Conservation (phyloP, 1,140 invertebrate genomes). For the Delia radicum region DNA sequence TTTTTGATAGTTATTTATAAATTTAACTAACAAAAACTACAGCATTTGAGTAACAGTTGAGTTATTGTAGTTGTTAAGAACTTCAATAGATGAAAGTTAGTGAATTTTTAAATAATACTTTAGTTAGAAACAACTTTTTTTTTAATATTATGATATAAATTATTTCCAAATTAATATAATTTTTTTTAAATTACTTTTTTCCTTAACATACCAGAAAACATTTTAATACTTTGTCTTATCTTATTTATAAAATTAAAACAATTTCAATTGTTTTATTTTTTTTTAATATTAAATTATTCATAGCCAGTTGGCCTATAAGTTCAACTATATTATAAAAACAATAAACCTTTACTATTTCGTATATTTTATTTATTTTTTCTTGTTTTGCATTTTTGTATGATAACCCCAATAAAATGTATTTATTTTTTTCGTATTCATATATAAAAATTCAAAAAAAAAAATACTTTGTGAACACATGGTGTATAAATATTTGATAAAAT, state of each 20-base stretch:
- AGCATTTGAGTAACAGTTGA: too few species aligned
- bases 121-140: too few species aligned
- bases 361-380: not conserved
- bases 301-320: not conserved
- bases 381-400: not conserved
- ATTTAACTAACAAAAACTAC: too few species aligned
- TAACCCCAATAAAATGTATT: not conserved
- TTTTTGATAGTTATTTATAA: too few species aligned
- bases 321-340: not conserved
- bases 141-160: too few species aligned
- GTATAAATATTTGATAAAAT: conserved; percentile 2
- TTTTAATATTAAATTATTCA: not conserved
- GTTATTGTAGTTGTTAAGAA: too few species aligned
- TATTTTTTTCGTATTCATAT: not conserved
- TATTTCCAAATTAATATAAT: too few species aligned
- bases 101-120: too few species aligned
- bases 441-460: not conserved
- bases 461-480: conserved; percentile 1
- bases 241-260: not conserved
- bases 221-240: not conserved
- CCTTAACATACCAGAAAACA: too few species aligned
- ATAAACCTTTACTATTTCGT: not conserved
- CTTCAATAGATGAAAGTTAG: too few species aligned
- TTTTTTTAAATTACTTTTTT: too few species aligned
- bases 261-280: not conserved